Percentiles rank a stretch among this genome's conserved stretches.
These are phyloP conservation scores for Spermophilus dauricus DNA, from an alignment of 2,113 vertebrate genomes.

Conservation along the genomic window DNA sequence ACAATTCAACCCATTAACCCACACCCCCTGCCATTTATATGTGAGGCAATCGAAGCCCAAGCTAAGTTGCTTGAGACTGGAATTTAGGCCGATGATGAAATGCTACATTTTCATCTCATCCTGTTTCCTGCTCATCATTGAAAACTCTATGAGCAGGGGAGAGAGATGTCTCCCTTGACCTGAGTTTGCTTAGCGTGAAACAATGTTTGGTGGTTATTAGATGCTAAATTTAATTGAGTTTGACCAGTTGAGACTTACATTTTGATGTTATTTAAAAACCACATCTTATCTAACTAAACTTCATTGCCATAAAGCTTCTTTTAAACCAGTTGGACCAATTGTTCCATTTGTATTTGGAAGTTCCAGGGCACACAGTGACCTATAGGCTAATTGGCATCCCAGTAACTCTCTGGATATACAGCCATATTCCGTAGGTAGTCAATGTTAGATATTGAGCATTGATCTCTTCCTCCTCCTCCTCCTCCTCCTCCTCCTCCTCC, in stretches of 20 bases:
- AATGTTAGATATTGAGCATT: background rate
- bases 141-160: background rate
- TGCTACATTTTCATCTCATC: constrained; percentile 22
- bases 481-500: background rate
- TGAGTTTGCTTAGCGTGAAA: constrained; percentile 43
- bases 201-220: constrained; percentile 25
- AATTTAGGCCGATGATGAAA: background rate
- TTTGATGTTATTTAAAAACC: constrained; percentile 11
- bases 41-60: background rate
- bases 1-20: background rate
- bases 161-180: constrained; percentile 16
- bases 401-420: background rate
- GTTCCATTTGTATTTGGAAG: background rate
- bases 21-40: background rate
- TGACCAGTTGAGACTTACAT: constrained; percentile 27
- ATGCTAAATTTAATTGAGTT: constrained; percentile 58
- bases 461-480: background rate
- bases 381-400: background rate
- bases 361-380: background rate
- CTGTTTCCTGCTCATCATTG: constrained; percentile 9
- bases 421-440: background rate
- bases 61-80: background rate
- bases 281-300: background rate
- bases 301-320: background rate
- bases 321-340: background rate